phyloP scores from a whole-genome alignment of 1,140 invertebrate species.

The Rhyacophila brunnea region DNA sequence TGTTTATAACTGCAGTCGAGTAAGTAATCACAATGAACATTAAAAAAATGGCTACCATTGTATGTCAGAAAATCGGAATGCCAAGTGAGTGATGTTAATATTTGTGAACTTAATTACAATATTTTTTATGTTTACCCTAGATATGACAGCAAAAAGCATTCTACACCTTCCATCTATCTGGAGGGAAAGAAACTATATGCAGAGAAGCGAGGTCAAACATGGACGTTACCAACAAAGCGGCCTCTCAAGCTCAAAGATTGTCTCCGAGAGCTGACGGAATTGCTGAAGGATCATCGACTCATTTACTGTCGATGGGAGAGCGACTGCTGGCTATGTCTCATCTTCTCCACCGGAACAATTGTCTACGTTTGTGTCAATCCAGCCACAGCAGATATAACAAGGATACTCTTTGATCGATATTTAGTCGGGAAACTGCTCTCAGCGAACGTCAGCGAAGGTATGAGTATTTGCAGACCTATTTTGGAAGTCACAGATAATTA shows the following conservation, averaged over 20 bases:
- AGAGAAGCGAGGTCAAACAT: conserved; percentile 22
- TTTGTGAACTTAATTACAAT: no score
- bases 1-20: no score
- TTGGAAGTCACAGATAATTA: neutral
- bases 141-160: conserved; percentile 32
- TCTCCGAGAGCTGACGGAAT: conserved; percentile 22
- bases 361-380: conserved; percentile 22
- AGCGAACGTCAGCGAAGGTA: conserved; percentile 29
- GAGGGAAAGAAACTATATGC: conserved; percentile 24
- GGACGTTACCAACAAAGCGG: conserved; percentile 10
- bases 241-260: conserved; percentile 9
- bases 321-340: conserved; percentile 15
- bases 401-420: conserved; percentile 30
- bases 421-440: conserved; percentile 30
- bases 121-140: conserved; percentile 7
- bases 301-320: conserved; percentile 21
- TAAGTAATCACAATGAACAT: no score
- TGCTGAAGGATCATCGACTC: conserved; percentile 16
- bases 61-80: no score
- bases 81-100: no score
- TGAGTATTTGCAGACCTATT: neutral
- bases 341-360: conserved; percentile 26
- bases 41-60: no score
- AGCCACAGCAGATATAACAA: conserved; percentile 18
- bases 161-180: conserved; percentile 14